A percentile compares a stretch with the other conserved stretches of the same genome.
These are phyloP conservation scores for Helarctos malayanus DNA, from an alignment of 2,797 vertebrate genomes.

Conservation along the genomic window DNA sequence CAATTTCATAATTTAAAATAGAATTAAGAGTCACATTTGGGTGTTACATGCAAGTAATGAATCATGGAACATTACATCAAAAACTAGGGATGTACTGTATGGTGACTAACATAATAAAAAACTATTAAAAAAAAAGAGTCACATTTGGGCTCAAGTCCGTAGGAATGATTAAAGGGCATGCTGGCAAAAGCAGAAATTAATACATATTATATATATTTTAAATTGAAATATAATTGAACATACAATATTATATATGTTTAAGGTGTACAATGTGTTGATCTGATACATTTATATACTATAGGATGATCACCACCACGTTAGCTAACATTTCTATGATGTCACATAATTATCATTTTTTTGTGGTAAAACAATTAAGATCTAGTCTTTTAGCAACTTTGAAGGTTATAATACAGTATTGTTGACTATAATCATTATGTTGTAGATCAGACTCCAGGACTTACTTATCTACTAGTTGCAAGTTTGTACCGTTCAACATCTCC, in stretches of 20 bases:
- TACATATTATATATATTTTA: background rate
- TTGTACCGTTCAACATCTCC: background rate
- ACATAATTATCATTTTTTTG: background rate
- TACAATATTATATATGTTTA: background rate
- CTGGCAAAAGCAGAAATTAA: background rate
- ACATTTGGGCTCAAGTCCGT: background rate
- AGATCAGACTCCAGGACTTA: background rate
- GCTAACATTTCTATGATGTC: background rate
- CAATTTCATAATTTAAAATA: conserved; percentile 16
- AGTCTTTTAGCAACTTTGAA: background rate
- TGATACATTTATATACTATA: background rate
- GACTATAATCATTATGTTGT: background rate
- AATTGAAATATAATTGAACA: background rate
- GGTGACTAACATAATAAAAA: too few species aligned
- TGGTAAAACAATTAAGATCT: background rate
- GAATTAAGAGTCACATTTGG: background rate
- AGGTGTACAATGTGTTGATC: background rate
- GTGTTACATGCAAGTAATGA: too few species aligned
- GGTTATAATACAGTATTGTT: background rate
- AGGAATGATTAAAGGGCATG: background rate
- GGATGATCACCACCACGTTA: background rate
- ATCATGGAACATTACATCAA: too few species aligned
- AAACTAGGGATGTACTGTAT: too few species aligned
- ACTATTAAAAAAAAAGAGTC: background rate
- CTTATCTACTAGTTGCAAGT: background rate